A percentile compares a stretch with the other conserved stretches of the same genome.
These are phyloP conservation scores for Labia minor DNA, from an alignment of 2,888 invertebrate genomes.

Conservation along the genomic window DNA sequence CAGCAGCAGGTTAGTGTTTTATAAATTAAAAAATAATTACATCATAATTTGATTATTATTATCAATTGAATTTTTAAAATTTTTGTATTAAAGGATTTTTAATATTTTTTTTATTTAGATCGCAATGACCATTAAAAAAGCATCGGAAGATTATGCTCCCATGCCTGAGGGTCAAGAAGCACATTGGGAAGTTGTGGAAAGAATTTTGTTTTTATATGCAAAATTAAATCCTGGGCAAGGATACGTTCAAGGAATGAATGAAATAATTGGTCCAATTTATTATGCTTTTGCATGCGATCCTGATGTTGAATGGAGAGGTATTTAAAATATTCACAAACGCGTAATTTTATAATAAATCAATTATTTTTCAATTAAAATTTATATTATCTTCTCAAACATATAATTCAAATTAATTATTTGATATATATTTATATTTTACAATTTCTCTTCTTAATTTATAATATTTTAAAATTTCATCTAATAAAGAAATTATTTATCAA, in stretches of 20 bases:
- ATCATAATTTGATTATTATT: no score
- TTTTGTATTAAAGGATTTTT: no score
- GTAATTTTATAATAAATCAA: background rate
- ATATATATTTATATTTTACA: no score
- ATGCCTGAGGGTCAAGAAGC: constrained; percentile 86
- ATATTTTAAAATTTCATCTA: no score
- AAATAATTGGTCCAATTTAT: constrained; percentile 96
- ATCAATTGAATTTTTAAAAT: no score
- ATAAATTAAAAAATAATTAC: no score
- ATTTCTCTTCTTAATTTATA: no score
- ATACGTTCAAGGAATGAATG: constrained; percentile 98
- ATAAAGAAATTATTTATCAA: no score
- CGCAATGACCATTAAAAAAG: constrained; percentile 62
- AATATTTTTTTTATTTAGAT: constrained; percentile 39
- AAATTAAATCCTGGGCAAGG: constrained; percentile 97
- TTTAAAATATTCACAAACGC: no score
- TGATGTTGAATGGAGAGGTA: constrained; percentile 66
- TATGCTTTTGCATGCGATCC: constrained; percentile 91
- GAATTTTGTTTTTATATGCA: constrained; percentile 93
- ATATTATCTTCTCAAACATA: constrained; percentile 14
- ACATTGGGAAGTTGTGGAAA: constrained; percentile 97
- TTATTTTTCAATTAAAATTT: background rate
- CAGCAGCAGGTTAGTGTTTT: constrained; percentile 23
- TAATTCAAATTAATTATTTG: no score
- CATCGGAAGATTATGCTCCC: constrained; percentile 69